Conservation (phyloP, 2,888 invertebrate genomes). For the Noctua fimbriata region DNA sequence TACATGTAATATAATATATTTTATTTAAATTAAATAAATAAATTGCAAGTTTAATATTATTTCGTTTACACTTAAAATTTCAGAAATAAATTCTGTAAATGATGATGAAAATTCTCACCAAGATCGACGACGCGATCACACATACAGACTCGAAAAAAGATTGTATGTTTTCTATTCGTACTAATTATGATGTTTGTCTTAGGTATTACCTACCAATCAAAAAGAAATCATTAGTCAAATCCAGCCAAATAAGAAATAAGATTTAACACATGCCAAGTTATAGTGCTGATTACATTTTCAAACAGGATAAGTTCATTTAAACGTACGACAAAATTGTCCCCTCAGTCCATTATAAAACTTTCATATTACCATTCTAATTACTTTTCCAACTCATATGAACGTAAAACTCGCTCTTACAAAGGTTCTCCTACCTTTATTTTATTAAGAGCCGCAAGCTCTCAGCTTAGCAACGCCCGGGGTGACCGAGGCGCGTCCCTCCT, state of each 20-base stretch:
- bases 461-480: conserved; percentile 38
- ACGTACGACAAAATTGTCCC: neutral
- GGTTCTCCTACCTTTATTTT: conserved; percentile 40
- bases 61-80: too few relatives aligned
- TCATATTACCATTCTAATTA: conserved; percentile 28
- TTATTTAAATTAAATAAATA: too few relatives aligned
- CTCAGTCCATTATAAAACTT: neutral
- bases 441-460: conserved; percentile 48
- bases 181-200: neutral
- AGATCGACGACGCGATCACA: neutral
- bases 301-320: neutral
- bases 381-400: conserved; percentile 26
- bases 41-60: too few relatives aligned
- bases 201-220: neutral
- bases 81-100: neutral
- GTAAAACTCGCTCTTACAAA: conserved; percentile 12
- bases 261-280: neutral
- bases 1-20: too few relatives aligned
- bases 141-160: neutral
- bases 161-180: neutral
- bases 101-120: neutral
- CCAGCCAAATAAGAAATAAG: neutral
- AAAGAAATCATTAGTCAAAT: neutral
- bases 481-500: conserved; percentile 8
- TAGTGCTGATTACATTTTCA: neutral